Base-by-base conservation (phyloP, 1,140 invertebrate species). In the Diorhabda carinulata region DNA sequence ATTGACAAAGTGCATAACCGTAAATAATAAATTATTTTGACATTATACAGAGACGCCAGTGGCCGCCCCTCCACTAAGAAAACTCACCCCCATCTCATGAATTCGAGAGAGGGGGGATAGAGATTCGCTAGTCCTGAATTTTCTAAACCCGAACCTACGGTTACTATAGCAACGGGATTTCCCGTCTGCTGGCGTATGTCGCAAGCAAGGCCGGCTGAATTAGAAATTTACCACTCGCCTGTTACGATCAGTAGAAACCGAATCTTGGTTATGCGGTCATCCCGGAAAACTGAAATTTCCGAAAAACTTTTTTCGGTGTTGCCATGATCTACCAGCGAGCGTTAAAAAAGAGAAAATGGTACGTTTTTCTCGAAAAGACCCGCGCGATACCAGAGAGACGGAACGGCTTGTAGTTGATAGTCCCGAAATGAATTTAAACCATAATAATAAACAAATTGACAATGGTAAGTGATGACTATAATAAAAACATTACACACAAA, bases 61-160 rank as follows among this genome's bases (percentile, higher is more conserved):
- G 47, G 6, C 6, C 3, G n/a, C 47, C 47, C 47, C 47, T 6
- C 47, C 47, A 52, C 47, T 6, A 52, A 52, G 47, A 52, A 52
- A 52, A 52, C 47, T 52, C 47, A 52, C 47, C 47, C 47, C 47
- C 47, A 52, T 52, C 47, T n/a, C 47, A 8, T 6, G n/a, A 52
- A n/a, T n/a, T n/a, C 47, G 47, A 52, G 47, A 52, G 47, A 52
- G 47, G 25, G 25, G 25, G 25, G 47, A 52, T 6, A 52, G 47
- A 52, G 47, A 52, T 52, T 52, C 47, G 47, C 47, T n/a, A 52
- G 47, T 52, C 47, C 47, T 52, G 47, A 52, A 52, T 52, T 52
- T 52, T 52, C 47, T 2, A 52, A 52, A 52, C 47, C 47, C 47
- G 47, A 52, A 52, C 47, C 47, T 52, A 52, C 47, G n/a, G 47